phyloP scores from a whole-genome alignment of 2,797 vertebrate genomes.

The Sebastiscus albofasciatus region DNA sequence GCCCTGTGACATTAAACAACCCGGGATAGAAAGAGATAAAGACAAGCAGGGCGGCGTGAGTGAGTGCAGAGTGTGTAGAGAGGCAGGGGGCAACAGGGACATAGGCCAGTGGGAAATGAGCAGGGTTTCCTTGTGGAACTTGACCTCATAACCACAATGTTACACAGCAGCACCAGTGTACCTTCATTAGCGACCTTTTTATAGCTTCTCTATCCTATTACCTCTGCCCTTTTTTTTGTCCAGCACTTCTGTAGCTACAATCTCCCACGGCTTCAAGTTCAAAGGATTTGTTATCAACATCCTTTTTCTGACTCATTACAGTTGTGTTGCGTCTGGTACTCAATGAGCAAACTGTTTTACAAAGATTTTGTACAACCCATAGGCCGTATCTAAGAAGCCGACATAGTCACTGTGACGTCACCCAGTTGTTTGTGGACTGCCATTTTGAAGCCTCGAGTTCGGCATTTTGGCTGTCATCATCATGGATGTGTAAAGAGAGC shows the following conservation, averaged over 20 bases:
- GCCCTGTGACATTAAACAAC: constrained; percentile 32
- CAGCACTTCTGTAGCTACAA: constrained; percentile 16
- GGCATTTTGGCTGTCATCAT: too few species aligned
- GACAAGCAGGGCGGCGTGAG: constrained; percentile 2
- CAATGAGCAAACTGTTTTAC: not conserved
- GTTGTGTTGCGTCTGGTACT: not conserved
- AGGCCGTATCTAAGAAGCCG: too few species aligned
- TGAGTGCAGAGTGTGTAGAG: not conserved
- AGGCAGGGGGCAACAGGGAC: constrained; percentile 28
- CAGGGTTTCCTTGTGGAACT: constrained; percentile 59
- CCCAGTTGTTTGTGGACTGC: too few species aligned
- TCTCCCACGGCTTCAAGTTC: constrained; percentile 14
- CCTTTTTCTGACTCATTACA: constrained; percentile 24
- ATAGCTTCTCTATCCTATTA: constrained; percentile 71
- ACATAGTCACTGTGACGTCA: too few species aligned
- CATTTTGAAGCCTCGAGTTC: too few species aligned
- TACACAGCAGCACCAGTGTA: constrained; percentile 42
- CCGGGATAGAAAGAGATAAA: constrained; percentile 20
- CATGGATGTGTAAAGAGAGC: too few species aligned
- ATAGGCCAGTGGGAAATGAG: constrained; percentile 50
- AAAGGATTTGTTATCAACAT: constrained; percentile 12
- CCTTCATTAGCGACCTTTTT: constrained; percentile 74
- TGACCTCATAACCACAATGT: constrained; percentile 65
- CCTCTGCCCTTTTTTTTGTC: constrained; percentile 41
- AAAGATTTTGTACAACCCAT: not conserved